Evolutionary conservation across 2,888 invertebrate species (phyloP).

Genomic region (Ametastegia equiseti): DNA sequence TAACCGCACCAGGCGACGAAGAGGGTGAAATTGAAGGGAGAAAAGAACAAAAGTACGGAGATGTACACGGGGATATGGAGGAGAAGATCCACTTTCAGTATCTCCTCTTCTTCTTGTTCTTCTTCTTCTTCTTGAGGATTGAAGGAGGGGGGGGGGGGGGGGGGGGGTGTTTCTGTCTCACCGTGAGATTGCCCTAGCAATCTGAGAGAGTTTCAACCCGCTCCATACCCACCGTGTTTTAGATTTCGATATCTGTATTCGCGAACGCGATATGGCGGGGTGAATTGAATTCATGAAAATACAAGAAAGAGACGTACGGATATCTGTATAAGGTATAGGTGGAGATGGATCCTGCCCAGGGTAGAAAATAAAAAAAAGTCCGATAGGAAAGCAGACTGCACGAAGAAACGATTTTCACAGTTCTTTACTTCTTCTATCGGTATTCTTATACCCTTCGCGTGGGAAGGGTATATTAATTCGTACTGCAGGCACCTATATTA

Average conservation of each 20-base stretch:
- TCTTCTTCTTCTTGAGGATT: no score
- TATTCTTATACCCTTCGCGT: no score
- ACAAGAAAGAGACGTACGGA: slow-evolving; percentile 1
- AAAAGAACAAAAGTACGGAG: neutral
- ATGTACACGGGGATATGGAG: neutral
- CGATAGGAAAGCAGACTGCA: neutral
- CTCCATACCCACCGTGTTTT: slow-evolving; percentile 17
- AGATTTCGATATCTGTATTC: slow-evolving; percentile 49
- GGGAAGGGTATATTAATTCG: no score
- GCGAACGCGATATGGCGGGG: slow-evolving; percentile 18
- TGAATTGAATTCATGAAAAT: slow-evolving; percentile 49
- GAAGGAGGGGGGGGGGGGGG: no score
- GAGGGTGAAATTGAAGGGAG: slow-evolving; percentile 1
- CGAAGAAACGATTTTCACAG: neutral
- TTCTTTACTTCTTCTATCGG: no score
- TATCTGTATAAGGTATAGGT: neutral
- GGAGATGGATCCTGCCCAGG: neutral
- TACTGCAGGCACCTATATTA: no score
- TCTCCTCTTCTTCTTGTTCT: slow-evolving; percentile 40
- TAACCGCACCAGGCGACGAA: no score
- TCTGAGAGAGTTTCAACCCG: slow-evolving; percentile 44
- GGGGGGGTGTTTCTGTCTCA: slow-evolving; percentile 42
- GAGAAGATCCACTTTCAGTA: slow-evolving; percentile 46
- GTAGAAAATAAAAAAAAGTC: neutral
- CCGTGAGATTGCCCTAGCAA: slow-evolving; percentile 50